These are phyloP conservation scores for Cheumatopsyche charites DNA, from an alignment of 1,140 invertebrate species.

Conservation along the genomic window DNA sequence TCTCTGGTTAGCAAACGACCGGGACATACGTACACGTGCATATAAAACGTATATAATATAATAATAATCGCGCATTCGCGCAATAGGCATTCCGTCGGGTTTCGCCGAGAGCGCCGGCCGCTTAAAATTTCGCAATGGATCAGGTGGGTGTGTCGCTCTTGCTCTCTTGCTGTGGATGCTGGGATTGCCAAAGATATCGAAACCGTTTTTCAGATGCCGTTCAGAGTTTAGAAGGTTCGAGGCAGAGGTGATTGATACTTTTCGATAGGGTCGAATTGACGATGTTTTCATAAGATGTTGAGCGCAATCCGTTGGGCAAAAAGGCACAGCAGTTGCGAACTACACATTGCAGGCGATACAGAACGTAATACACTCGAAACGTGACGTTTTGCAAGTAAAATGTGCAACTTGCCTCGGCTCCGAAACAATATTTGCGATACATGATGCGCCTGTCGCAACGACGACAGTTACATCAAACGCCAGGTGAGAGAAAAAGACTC, in stretches of 20 bases:
- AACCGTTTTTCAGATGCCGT: slow-evolving; percentile 23
- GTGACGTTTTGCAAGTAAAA: not conserved
- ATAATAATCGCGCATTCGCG: slow-evolving; percentile 44
- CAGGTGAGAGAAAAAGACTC: too few species aligned
- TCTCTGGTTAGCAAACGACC: slow-evolving; percentile 4
- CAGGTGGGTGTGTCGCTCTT: slow-evolving; percentile 45
- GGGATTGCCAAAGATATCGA: slow-evolving; percentile 34
- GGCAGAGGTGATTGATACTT: too few species aligned
- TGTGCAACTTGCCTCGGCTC: not conserved
- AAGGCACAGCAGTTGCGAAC: not conserved
- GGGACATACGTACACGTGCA: not conserved
- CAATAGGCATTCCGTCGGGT: slow-evolving; percentile 46
- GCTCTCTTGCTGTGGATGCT: not conserved
- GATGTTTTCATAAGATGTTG: not conserved
- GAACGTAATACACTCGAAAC: slow-evolving; percentile 6
- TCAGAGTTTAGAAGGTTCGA: not conserved
- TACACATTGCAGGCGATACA: slow-evolving; percentile 1
- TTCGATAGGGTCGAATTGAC: not conserved
- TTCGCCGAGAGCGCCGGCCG: slow-evolving; percentile 42
- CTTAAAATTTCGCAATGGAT: slow-evolving; percentile 45
- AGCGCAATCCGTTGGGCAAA: not conserved
- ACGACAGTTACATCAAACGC: not conserved
- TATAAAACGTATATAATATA: slow-evolving; percentile 30
- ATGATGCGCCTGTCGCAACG: slow-evolving; percentile 10
- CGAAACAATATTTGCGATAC: slow-evolving; percentile 7